Evolutionary conservation across 2,797 vertebrate species (phyloP), one percentile per base, ranked within the genome.

Genomic region (Syngnathus rostellatus): DNA sequence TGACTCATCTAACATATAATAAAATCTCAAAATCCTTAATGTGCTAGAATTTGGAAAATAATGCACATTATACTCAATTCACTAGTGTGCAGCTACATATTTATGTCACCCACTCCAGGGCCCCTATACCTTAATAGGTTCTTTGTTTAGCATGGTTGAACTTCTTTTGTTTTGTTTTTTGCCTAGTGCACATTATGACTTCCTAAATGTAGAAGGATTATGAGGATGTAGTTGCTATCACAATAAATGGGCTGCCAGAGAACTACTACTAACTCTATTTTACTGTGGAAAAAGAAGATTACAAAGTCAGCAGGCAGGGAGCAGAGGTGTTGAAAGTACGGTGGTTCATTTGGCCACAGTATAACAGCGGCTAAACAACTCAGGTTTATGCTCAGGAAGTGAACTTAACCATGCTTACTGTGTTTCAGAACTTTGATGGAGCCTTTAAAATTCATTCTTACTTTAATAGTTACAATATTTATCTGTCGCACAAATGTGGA

Each of bases 131-230:
- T 81, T 82, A 41, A 41, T 41, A 41, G 6, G 40, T 41, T 7
- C 2, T 41, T 41, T 41, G 40, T 7, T 8, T 9, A 7, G 9
- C 6, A 41, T 41, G 40, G 40, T 41, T 41, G 40, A 41, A 41
- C 40, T 41, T 41, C 40, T 41, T 41, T 31, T 31, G 31, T 7
- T 41, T 41, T 2, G 2, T 9, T 41, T 41, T 41, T 41, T 9
- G 9, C 40, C 40, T 41, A 41, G 7, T 41, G 40, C 40, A 41
- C 73, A 79, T 77, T 81, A 83, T 85, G 85, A 85, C 75, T 76
- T 81, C 72, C 66, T 75, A 70, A 82, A 75, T 73, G 71, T 71
- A 81, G 79, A 86, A 79, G 80, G 81, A 77, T 82, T 86, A 83
- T 80, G 81, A 84, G 74, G 72, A 66, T 73, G 79, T 75, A 31